Base-by-base conservation (phyloP, 2,888 invertebrate species). In the Rhamnusium bicolor region DNA sequence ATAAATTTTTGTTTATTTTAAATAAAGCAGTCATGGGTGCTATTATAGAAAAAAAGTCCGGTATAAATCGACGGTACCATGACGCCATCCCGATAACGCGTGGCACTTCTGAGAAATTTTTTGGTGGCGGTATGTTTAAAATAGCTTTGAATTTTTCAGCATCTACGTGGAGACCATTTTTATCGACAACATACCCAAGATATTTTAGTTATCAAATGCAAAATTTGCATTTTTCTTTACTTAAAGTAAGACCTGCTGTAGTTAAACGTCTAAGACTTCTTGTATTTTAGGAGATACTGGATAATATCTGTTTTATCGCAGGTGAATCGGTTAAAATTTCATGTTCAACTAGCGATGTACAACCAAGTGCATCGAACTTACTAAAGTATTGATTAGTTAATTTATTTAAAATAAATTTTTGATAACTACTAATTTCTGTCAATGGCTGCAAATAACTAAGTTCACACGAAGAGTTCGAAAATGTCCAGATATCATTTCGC, bases 11-110 rank as follows among this genome's bases (percentile, higher is more conserved):
- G 63, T n/a, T 29, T 56, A 19, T 56, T 18, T 56, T 16, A 56
- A 56, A 21, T 5, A 56, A 18, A 2, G n/a, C 14, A 29, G 10
- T 54, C 18, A 54, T n/a, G 2, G 63, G 63, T 21, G 63, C n/a
- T 16, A 63, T 19, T 47, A 51, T 18, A 2, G 46, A 2, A 16
- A 47, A 63, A 40, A 63, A 63, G 2, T 63, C 47, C 7, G 40
- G 40, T 16, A 63, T 54, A 19, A 63, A 63, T 18, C 63, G 3
- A 5, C 63, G 63, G 16, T 63, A 63, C 63, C 65, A 65, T 12
- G 46, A 49, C 12, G 40, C n/a, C 18, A 29, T 51, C 1, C 65
- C 65, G 2, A 65, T 19, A 21, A 65, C 3, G 3, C 47, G 49
- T 29, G 6, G 19, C 8, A 58, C 14, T 14, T 29, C 32, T 1